Conservation (phyloP, 2,113 vertebrate genomes). For the Embiotoca jacksoni region DNA sequence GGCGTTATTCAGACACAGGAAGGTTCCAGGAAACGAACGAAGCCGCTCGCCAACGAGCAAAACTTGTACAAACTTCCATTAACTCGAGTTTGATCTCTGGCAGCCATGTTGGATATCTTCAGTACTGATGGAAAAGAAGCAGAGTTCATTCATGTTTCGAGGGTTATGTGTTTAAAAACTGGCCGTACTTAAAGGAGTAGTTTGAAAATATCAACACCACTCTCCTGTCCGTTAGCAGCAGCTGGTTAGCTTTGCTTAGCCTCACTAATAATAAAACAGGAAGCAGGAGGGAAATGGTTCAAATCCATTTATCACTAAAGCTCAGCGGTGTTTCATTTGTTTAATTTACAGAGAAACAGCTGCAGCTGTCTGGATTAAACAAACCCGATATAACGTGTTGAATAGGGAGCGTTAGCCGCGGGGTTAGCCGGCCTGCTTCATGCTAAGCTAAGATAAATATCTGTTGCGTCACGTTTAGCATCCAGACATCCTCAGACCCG, state of each 20-base stretch:
- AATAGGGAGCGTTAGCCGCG: neutral
- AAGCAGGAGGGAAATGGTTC: neutral
- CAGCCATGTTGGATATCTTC: conserved; percentile 1
- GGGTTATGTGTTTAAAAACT: too few species aligned
- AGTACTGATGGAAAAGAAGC: neutral
- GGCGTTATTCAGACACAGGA: conserved; percentile 23
- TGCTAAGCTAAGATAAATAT: neutral
- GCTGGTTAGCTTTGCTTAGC: neutral
- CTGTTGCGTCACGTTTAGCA: neutral
- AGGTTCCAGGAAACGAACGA: neutral
- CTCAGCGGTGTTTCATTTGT: neutral
- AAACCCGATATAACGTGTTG: neutral
- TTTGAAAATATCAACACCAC: too few species aligned
- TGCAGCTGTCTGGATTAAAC: too few species aligned
- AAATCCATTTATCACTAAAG: neutral
- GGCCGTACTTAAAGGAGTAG: too few species aligned
- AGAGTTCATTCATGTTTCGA: neutral
- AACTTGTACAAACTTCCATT: neutral
- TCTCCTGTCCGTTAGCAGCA: too few species aligned
- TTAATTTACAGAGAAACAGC: too few species aligned
- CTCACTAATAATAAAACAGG: neutral
- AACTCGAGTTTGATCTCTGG: neutral
- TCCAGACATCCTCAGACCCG: too few species aligned
- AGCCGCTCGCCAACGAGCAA: neutral
- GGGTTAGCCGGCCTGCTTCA: neutral